A percentile compares a stretch with the other conserved stretches of the same genome.
Evolutionary conservation across 2,888 invertebrate species (phyloP).

Genomic region (Ischnus inquisitorius): DNA sequence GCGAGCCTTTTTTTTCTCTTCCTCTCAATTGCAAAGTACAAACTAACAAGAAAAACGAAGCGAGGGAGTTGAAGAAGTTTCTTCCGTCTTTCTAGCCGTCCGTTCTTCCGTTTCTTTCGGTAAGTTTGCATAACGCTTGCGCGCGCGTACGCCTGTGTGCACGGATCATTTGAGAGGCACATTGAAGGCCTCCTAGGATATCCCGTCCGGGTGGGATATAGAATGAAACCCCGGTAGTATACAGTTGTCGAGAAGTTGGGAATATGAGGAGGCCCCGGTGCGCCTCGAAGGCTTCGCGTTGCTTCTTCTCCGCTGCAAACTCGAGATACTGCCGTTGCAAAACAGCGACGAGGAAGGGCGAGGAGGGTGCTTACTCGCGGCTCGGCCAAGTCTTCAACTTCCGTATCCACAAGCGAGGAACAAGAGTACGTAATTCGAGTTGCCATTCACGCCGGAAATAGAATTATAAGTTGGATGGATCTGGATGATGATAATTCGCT

Average conservation of each 20-base stretch:
- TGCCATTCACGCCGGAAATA: constrained; percentile 31
- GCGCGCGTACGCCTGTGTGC: neutral
- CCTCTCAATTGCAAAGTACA: neutral
- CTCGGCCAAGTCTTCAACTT: constrained; percentile 11
- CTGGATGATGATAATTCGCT: constrained; percentile 16
- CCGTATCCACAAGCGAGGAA: constrained; percentile 23
- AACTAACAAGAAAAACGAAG: neutral
- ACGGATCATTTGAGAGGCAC: too few species aligned
- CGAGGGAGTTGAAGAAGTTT: neutral
- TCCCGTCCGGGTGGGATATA: neutral
- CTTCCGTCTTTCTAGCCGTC: neutral
- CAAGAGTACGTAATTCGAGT: constrained; percentile 28
- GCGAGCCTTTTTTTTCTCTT: neutral
- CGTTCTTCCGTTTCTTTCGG: neutral
- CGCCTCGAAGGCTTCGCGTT: constrained; percentile 12
- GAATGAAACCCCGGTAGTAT: neutral
- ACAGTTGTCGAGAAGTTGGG: constrained; percentile 19
- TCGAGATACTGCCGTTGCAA: neutral
- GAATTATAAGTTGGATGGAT: constrained; percentile 14
- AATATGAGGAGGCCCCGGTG: neutral
- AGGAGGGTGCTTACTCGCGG: neutral
- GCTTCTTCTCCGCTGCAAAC: constrained; percentile 2
- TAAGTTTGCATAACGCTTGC: neutral
- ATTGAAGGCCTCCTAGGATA: neutral
- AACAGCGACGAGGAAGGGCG: neutral